Percentiles rank a stretch among this genome's conserved stretches.
Conservation (phyloP, 2,113 vertebrate genomes). For the Rhineura floridana region DNA sequence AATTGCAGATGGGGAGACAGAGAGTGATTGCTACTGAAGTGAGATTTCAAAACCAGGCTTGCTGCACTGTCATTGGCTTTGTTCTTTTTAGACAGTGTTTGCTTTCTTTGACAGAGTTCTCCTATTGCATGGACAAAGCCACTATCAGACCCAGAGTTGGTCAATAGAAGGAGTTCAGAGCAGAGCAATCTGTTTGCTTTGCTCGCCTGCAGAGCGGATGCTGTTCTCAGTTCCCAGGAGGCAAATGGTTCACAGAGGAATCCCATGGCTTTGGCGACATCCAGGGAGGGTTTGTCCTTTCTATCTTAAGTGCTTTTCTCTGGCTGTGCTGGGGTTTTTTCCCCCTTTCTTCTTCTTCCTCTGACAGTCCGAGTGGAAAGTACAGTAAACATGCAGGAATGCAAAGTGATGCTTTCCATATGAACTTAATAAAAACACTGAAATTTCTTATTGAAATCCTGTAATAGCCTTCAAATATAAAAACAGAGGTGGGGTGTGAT, state of each 20-base stretch:
- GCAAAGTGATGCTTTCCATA: constrained; percentile 61
- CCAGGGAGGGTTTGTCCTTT: constrained; percentile 52
- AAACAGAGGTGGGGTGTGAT: constrained; percentile 3
- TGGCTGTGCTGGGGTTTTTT: constrained; percentile 20
- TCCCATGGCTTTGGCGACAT: constrained; percentile 56
- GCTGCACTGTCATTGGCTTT: not conserved
- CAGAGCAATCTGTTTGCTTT: not conserved
- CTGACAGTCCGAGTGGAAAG: constrained; percentile 52
- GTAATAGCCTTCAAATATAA: constrained; percentile 45
- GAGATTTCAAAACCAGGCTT: not conserved
- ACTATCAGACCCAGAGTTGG: not conserved
- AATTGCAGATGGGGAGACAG: too few species aligned
- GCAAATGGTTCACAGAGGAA: constrained; percentile 41
- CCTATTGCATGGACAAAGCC: not conserved
- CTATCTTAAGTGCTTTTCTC: constrained; percentile 61
- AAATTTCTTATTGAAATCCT: constrained; percentile 53
- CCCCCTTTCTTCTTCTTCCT: constrained; percentile 34
- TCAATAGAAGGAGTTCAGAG: not conserved
- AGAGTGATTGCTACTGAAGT: not conserved
- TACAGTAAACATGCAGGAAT: constrained; percentile 68
- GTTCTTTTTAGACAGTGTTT: not conserved
- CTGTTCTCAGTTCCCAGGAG: not conserved
- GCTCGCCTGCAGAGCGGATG: constrained; percentile 24
- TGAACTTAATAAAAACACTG: constrained; percentile 60
- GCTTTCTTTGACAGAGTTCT: not conserved